phyloP scores from a whole-genome alignment of 2,113 vertebrate genomes.

The Tachysurus fulvidraco region DNA sequence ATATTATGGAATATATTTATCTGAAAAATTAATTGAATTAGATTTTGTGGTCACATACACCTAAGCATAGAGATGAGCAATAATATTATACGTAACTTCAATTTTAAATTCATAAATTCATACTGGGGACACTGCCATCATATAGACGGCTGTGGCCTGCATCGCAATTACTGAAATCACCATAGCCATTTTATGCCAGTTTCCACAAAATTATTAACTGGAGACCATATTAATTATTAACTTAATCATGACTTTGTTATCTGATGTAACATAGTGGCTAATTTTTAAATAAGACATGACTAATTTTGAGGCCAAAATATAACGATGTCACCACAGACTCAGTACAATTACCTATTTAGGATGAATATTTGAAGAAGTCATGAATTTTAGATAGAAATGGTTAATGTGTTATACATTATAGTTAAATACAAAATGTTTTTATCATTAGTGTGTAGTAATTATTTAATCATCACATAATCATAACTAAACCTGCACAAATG shows the following conservation, averaged over 20 bases:
- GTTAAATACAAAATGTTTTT: no score
- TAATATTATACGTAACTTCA: background rate
- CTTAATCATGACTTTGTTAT: background rate
- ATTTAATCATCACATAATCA: no score
- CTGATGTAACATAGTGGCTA: no score
- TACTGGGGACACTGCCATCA: background rate
- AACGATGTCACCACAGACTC: no score
- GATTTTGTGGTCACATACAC: background rate
- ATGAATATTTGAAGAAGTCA: background rate
- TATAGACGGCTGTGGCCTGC: background rate
- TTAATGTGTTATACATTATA: no score
- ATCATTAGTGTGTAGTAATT: no score
- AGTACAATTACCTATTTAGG: background rate
- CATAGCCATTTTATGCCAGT: no score
- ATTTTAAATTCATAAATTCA: background rate
- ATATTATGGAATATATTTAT: no score
- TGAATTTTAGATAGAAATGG: background rate
- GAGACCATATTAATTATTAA: background rate
- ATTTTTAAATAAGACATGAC: no score
- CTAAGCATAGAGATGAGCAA: background rate
- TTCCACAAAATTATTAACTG: background rate
- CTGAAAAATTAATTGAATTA: background rate
- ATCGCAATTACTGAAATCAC: background rate
- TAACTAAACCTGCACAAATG: no score
- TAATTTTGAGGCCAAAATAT: background rate